A percentile compares a stretch with the other conserved stretches of the same genome.
Evolutionary conservation across 1,140 invertebrate genomes (phyloP).

Genomic region (Scaptomyza montana): DNA sequence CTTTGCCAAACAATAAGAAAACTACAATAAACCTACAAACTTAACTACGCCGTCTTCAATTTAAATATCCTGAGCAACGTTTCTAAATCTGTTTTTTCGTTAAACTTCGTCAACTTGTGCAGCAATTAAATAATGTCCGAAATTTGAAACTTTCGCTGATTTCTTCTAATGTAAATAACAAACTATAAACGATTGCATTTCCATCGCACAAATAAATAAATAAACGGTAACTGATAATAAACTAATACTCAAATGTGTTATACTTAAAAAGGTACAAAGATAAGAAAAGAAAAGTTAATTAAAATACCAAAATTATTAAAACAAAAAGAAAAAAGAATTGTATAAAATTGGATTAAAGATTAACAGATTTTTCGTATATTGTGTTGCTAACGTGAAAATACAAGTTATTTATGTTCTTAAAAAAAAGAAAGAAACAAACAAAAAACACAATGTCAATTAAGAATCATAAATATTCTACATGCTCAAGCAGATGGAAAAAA

Average conservation of each 20-base stretch:
- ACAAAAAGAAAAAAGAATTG: conserved; percentile 29
- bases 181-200: conserved; percentile 39
- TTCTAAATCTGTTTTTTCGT: conserved; percentile 24
- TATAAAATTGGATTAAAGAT: conserved; percentile 30
- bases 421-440: conserved; percentile 16
- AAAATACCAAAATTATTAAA: background rate
- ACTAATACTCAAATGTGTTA: conserved; percentile 27
- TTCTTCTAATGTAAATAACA: conserved; percentile 59
- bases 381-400: conserved; percentile 14
- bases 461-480: conserved; percentile 9
- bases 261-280: conserved; percentile 32
- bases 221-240: conserved; percentile 4
- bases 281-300: conserved; percentile 7
- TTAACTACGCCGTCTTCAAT: conserved; percentile 16
- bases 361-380: conserved; percentile 18
- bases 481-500: conserved; percentile 26
- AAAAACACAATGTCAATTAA: conserved; percentile 30
- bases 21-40: conserved; percentile 21
- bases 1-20: conserved; percentile 22
- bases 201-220: conserved; percentile 25
- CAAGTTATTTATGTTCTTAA: background rate
- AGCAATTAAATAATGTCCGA: conserved; percentile 36
- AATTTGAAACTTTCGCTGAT: conserved; percentile 29
- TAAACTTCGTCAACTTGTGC: conserved; percentile 38
- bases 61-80: conserved; percentile 18